These are phyloP conservation scores for Drosophila monieri DNA, from an alignment of 2,888 invertebrate genomes.

Conservation along the genomic window DNA sequence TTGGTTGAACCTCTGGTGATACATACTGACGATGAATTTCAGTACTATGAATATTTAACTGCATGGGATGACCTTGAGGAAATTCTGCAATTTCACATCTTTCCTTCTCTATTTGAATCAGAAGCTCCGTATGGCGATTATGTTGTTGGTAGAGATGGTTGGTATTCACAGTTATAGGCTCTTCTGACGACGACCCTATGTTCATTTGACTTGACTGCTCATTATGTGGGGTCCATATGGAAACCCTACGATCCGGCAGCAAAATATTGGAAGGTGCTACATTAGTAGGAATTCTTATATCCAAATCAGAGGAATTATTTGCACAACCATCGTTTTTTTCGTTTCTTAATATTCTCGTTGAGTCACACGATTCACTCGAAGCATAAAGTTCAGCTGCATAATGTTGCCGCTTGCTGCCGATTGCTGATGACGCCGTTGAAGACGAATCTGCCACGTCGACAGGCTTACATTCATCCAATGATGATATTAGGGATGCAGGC, in stretches of 20 bases:
- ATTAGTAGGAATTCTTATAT: constrained; percentile 65
- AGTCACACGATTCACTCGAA: constrained; percentile 27
- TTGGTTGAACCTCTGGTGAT: constrained; percentile 43
- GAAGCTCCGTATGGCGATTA: constrained; percentile 50
- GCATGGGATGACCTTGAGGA: constrained; percentile 56
- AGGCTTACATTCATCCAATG: constrained; percentile 1
- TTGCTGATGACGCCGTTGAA: not conserved
- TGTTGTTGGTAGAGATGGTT: constrained; percentile 30
- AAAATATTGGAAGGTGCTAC: constrained; percentile 53
- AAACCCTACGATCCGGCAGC: constrained; percentile 29
- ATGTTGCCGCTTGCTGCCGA: constrained; percentile 33
- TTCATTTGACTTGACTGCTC: constrained; percentile 29
- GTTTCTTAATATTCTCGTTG: constrained; percentile 33
- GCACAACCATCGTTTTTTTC: constrained; percentile 73
- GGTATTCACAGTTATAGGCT: constrained; percentile 16
- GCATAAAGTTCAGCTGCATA: constrained; percentile 28
- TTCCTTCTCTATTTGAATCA: constrained; percentile 61
- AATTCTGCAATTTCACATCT: constrained; percentile 43
- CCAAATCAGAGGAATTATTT: constrained; percentile 65
- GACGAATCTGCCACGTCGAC: not conserved
- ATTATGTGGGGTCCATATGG: constrained; percentile 64
- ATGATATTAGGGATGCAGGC: constrained; percentile 47
- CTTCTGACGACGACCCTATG: constrained; percentile 20
- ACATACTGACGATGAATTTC: constrained; percentile 50
- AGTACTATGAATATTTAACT: constrained; percentile 45